Conservation (phyloP, 2,797 vertebrate genomes). For the Nannoperca australis region DNA sequence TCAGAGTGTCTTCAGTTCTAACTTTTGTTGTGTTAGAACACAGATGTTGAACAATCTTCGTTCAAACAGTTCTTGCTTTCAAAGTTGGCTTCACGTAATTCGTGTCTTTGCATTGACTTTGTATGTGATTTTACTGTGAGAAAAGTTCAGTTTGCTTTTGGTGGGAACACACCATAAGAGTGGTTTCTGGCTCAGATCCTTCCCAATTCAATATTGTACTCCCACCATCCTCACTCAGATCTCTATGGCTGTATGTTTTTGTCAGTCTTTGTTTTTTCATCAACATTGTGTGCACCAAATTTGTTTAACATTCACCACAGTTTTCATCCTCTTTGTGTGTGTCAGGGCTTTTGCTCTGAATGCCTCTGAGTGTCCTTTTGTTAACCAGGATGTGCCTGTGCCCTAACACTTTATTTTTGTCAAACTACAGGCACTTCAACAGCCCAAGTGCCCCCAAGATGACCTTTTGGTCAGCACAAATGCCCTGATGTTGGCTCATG, state of each 20-base stretch:
- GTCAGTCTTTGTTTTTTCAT: slow-evolving; percentile 22
- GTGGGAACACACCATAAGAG: too few species aligned
- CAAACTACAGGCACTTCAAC: slow-evolving; percentile 11
- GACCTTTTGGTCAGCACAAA: slow-evolving; percentile 21
- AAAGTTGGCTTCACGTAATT: too few species aligned
- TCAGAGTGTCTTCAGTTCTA: too few species aligned
- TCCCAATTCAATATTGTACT: slow-evolving; percentile 14
- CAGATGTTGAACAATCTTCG: too few species aligned
- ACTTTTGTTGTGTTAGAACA: too few species aligned
- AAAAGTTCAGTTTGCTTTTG: too few species aligned
- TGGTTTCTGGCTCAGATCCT: slow-evolving; percentile 5
- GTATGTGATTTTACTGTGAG: too few species aligned
- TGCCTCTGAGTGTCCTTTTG: slow-evolving; percentile 24
- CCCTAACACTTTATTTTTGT: slow-evolving; percentile 52
- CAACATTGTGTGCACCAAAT: slow-evolving; percentile 27
- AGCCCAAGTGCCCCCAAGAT: slow-evolving; percentile 2
- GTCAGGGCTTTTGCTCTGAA: slow-evolving; percentile 26
- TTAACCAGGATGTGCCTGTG: slow-evolving; percentile 43
- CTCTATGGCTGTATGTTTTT: neutral
- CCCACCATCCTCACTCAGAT: neutral
- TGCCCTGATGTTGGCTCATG: neutral
- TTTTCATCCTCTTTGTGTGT: slow-evolving; percentile 8
- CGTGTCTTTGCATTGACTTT: too few species aligned
- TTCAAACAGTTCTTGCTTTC: too few species aligned
- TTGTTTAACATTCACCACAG: slow-evolving; percentile 6